Evolutionary conservation across 2,113 vertebrate species (phyloP).

Genomic region (Leptocoma aspasia): DNA sequence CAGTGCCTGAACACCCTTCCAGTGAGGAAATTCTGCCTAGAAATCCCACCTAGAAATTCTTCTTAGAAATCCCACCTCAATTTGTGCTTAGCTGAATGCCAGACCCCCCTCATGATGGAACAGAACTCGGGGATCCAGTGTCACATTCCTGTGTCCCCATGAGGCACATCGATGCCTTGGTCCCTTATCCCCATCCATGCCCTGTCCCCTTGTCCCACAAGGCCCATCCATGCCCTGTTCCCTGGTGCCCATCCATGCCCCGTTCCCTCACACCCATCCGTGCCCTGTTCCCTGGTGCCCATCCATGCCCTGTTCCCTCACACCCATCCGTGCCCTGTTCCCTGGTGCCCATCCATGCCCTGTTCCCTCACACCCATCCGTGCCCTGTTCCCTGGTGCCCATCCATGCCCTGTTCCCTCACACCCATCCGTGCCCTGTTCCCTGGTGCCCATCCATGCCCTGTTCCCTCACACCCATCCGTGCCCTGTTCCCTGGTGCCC

Average conservation of each 20-base stretch:
- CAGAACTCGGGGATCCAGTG: neutral
- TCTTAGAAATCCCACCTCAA: neutral
- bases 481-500: neutral
- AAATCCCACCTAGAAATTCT: neutral
- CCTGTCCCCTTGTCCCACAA: too few relatives aligned
- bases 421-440: neutral
- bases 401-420: neutral
- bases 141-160: neutral
- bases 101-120: fast-evolving
- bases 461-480: too few relatives aligned
- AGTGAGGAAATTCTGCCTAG: neutral
- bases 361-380: neutral
- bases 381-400: neutral
- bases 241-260: neutral
- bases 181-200: neutral
- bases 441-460: fast-evolving
- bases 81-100: neutral
- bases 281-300: too few relatives aligned
- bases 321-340: neutral
- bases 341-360: neutral
- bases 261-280: neutral
- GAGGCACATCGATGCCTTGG: too few relatives aligned
- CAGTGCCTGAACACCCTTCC: neutral
- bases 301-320: neutral
- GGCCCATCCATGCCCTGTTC: neutral